Percentiles rank a stretch among this genome's conserved stretches.
Evolutionary conservation across 2,113 vertebrate genomes (phyloP).

Genomic region (Oriolus oriolus): DNA sequence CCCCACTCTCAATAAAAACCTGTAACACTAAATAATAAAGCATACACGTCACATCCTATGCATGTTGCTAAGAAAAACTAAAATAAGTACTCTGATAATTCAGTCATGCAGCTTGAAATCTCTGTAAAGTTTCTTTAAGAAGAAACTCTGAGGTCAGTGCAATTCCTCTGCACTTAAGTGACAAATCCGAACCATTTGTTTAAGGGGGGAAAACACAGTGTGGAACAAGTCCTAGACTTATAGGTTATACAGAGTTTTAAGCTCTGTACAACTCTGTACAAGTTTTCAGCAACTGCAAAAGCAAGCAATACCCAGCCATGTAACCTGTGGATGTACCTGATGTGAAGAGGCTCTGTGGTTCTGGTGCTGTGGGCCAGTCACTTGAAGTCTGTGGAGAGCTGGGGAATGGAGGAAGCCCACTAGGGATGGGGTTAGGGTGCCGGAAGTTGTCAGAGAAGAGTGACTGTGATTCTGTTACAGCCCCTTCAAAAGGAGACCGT

Average conservation of each 20-base stretch:
- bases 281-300: background rate
- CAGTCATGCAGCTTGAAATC: background rate
- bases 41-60: background rate
- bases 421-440: conserved; percentile 96
- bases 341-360: conserved; percentile 98
- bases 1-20: background rate
- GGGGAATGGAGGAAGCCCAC: conserved; percentile 91
- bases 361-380: conserved; percentile 97
- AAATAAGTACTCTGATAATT: background rate
- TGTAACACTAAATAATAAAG: background rate
- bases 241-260: background rate
- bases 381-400: conserved; percentile 87
- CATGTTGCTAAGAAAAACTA: background rate
- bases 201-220: background rate
- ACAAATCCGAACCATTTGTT: background rate
- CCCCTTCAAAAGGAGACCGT: conserved; percentile 95
- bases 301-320: background rate
- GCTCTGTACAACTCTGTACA: background rate
- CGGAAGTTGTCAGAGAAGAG: conserved; percentile 99
- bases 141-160: background rate
- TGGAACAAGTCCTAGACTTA: background rate
- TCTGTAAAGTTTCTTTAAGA: background rate
- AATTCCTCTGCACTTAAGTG: background rate
- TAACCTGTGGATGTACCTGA: conserved; percentile 77
- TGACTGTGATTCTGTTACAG: conserved; percentile 95